A percentile compares a stretch with the other conserved stretches of the same genome.
phyloP scores from a whole-genome alignment of 2,888 invertebrate genomes.

The Amblyteles armatorius region DNA sequence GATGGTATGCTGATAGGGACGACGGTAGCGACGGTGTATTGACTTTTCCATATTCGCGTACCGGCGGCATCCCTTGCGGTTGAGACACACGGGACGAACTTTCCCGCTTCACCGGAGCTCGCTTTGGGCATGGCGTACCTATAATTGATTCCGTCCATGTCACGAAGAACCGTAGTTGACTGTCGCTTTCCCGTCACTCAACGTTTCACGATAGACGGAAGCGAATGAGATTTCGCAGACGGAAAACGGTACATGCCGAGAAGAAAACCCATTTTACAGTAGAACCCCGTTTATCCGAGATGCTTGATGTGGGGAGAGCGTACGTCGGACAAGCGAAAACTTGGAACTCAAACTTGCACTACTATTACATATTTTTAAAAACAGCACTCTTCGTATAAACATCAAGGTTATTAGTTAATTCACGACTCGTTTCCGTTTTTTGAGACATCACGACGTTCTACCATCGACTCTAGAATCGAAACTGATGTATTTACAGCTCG shows the following conservation, averaged over 20 bases:
- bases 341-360: no score
- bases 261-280: not conserved
- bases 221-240: not conserved
- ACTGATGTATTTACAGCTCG: no score
- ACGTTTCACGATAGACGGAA: not conserved
- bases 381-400: no score
- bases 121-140: not conserved
- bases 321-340: no score
- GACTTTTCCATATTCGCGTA: conserved; percentile 17
- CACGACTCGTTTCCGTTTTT: no score
- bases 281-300: no score
- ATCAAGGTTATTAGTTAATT: no score
- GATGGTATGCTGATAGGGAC: not conserved
- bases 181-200: not conserved
- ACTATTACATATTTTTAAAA: no score
- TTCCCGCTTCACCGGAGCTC: not conserved
- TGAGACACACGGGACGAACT: not conserved
- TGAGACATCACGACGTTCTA: no score
- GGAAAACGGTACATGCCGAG: not conserved
- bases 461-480: no score
- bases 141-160: not conserved
- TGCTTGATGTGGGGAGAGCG: no score
- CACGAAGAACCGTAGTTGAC: not conserved
- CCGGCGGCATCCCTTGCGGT: not conserved
- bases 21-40: conserved; percentile 11